These are phyloP conservation scores for Streblospio benedicti DNA, from an alignment of 1,140 invertebrate genomes.

Conservation along the genomic window DNA sequence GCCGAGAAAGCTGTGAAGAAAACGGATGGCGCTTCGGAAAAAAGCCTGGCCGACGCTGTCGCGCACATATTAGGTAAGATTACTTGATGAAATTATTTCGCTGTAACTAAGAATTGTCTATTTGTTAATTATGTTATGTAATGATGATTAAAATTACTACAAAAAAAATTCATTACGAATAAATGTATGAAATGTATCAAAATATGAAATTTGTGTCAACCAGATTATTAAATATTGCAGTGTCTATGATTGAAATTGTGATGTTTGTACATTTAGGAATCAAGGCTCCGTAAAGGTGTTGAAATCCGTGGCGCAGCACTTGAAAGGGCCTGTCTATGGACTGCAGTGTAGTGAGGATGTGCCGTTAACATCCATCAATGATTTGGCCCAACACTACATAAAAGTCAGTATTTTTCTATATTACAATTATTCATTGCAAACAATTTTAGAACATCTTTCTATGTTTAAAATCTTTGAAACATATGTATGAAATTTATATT, in stretches of 20 bases:
- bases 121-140: not conserved
- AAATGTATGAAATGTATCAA: no score
- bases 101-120: not conserved
- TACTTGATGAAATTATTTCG: not conserved
- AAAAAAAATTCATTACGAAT: no score
- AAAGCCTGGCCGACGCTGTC: conserved; percentile 36
- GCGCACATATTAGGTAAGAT: conserved; percentile 44
- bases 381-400: conserved; percentile 72
- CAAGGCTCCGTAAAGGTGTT: no score
- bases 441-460: no score
- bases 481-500: no score
- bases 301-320: conserved; percentile 46
- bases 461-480: no score
- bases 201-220: no score
- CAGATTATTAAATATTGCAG: no score
- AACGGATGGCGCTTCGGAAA: conserved; percentile 17
- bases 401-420: conserved; percentile 42
- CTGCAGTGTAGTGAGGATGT: conserved; percentile 74
- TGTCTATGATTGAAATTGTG: no score
- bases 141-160: no score
- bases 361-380: conserved; percentile 61
- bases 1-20: conserved; percentile 55
- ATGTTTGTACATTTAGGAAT: no score
- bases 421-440: not conserved
- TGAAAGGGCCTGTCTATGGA: conserved; percentile 74